Evolutionary conservation across 2,113 vertebrate species (phyloP).

Genomic region (Trogon melanurus): DNA sequence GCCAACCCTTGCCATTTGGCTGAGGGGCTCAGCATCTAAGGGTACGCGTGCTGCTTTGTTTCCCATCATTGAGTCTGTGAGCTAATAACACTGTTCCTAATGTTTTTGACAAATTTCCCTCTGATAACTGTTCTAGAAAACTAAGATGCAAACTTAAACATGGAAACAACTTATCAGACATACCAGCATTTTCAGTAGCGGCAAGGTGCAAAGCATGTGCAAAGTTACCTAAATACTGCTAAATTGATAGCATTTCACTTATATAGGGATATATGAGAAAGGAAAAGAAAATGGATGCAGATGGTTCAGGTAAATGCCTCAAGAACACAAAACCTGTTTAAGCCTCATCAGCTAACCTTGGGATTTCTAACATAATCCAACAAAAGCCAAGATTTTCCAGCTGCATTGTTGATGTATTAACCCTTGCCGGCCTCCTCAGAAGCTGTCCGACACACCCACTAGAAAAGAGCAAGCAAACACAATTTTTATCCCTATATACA

Average conservation of each 20-base stretch:
- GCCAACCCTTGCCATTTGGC: neutral
- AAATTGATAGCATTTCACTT: neutral
- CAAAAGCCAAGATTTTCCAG: neutral
- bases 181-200: neutral
- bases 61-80: neutral
- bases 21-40: neutral
- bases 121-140: neutral
- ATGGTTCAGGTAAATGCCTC: neutral
- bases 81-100: neutral
- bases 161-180: neutral
- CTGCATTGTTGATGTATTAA: neutral
- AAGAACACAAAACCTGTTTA: neutral
- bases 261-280: neutral
- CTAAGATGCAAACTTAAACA: neutral
- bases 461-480: neutral
- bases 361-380: neutral
- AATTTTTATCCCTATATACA: neutral
- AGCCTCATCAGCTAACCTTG: neutral
- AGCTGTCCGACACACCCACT: neutral
- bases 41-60: neutral
- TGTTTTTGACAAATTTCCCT: neutral
- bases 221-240: neutral
- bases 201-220: neutral
- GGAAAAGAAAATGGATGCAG: neutral
- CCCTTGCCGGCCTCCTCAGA: neutral